Evolutionary conservation across 1,140 invertebrate species (phyloP).

Genomic region (Bombus confusus): DNA sequence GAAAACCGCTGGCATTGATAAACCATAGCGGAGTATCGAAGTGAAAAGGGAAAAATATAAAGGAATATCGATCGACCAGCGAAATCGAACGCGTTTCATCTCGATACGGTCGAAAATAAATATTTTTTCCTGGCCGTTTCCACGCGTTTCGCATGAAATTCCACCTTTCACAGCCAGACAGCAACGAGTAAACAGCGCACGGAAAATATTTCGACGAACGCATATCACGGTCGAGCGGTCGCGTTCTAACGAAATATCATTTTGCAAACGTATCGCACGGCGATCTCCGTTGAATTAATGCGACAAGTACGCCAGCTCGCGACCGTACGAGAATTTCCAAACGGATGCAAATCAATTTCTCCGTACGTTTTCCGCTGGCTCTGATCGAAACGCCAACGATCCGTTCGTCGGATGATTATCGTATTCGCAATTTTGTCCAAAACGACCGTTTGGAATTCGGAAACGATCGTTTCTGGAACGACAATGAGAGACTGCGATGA

Average conservation of each 20-base stretch:
- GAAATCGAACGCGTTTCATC: constrained; percentile 9
- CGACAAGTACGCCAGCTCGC: background rate
- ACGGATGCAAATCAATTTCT: constrained; percentile 29
- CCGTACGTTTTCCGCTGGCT: background rate
- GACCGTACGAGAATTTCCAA: background rate
- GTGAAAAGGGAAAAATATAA: too few relatives aligned
- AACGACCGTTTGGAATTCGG: too few relatives aligned
- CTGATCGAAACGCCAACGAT: constrained; percentile 1
- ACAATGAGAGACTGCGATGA: too few relatives aligned
- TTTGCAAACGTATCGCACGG: constrained; percentile 16
- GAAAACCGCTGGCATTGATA: background rate
- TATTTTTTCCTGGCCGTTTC: constrained; percentile 7
- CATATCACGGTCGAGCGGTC: constrained; percentile 15
- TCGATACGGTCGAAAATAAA: background rate
- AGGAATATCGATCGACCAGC: background rate
- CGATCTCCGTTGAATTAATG: constrained; percentile 38
- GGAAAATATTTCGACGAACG: constrained; percentile 35
- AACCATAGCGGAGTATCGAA: background rate
- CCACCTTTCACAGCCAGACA: background rate
- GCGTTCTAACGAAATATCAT: constrained; percentile 30
- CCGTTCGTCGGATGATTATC: background rate
- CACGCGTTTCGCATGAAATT: background rate
- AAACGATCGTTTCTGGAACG: too few relatives aligned
- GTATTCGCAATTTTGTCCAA: too few relatives aligned
- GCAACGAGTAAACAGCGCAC: constrained; percentile 16